Evolutionary conservation across 2,888 invertebrate species (phyloP), one percentile per base, ranked within the genome.

Genomic region (Margaritifera margaritifera): DNA sequence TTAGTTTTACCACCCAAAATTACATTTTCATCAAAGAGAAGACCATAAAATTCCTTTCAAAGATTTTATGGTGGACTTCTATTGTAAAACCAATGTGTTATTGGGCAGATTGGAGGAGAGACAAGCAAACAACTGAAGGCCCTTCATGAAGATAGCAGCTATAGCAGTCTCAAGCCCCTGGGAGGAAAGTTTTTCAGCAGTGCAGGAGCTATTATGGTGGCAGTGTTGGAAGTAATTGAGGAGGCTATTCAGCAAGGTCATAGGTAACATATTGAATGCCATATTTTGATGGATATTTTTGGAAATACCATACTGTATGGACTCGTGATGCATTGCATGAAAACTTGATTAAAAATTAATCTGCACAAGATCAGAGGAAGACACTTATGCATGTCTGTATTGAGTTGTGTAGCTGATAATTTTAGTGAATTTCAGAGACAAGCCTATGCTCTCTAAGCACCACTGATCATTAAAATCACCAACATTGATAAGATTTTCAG

Each of bases 61-160:
- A 27, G 11, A 62, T 52, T 19, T 50, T 20, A 27, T 56, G 18
- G 15, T 42, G 20, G 31, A 27, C 42, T 61, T 18, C 54, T 61
- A 42, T 31, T 31, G 31, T 31, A 31, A 5, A 31, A 31, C 31
- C 1, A 31, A 31, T 6, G 6, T 31, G 6, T 3, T 31, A 4
- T 51, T n/a, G 51, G 65, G 19, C 66, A 82, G 83, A 83, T 83
- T 64, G 82, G 81, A 20, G 74, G 74, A 53, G 82, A 79, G 67
- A 79, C 78, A 19, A 69, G 68, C 25, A 67, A 71, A 50, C 69
- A 69, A 55, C 64, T 82, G 57, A 71, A 72, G 42, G 77, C 77
- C 58, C 72, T 79, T 27, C 66, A 65, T 19, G 69, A 70, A 27
- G 76, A 74, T 52, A 68, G 71, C 25, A 63, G 67, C 19, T 68